A percentile compares a stretch with the other conserved stretches of the same genome.
phyloP scores from a whole-genome alignment of 1,140 invertebrate species.

The Gonioctena quinquepunctata region DNA sequence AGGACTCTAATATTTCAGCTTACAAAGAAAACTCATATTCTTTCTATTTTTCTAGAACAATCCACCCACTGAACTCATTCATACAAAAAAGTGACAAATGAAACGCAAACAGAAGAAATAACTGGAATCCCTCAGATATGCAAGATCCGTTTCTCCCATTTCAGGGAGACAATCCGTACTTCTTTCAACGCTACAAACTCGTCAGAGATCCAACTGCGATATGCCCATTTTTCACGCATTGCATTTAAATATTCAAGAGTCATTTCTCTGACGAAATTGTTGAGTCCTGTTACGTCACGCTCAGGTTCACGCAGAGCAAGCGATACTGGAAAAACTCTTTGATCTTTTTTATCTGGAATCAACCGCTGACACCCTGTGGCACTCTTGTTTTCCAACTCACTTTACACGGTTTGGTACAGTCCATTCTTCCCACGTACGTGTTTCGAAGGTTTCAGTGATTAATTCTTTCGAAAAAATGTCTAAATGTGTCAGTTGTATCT shows the following conservation, averaged over 20 bases:
- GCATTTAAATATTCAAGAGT: constrained; percentile 8
- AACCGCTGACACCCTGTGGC: not conserved
- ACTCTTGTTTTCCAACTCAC: not conserved
- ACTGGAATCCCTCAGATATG: not conserved
- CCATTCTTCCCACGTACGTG: too few species aligned
- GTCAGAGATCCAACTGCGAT: constrained; percentile 9
- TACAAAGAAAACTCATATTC: too few species aligned
- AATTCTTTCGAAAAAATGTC: too few species aligned
- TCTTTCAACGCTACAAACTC: not conserved
- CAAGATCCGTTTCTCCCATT: not conserved
- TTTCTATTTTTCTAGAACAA: too few species aligned
- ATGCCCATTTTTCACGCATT: constrained; percentile 8
- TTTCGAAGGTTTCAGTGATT: too few species aligned
- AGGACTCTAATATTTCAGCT: too few species aligned
- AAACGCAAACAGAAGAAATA: not conserved
- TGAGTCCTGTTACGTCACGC: not conserved
- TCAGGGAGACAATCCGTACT: not conserved
- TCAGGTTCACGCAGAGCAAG: not conserved
- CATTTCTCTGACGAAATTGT: constrained; percentile 1
- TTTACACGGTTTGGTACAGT: too few species aligned
- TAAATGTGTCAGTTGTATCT: too few species aligned
- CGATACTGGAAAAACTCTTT: not conserved
- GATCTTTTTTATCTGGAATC: constrained; percentile 7
- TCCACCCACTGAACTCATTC: too few species aligned
- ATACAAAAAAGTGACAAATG: not conserved